phyloP scores from a whole-genome alignment of 2,888 invertebrate genomes.

The Ellobium chinense region DNA sequence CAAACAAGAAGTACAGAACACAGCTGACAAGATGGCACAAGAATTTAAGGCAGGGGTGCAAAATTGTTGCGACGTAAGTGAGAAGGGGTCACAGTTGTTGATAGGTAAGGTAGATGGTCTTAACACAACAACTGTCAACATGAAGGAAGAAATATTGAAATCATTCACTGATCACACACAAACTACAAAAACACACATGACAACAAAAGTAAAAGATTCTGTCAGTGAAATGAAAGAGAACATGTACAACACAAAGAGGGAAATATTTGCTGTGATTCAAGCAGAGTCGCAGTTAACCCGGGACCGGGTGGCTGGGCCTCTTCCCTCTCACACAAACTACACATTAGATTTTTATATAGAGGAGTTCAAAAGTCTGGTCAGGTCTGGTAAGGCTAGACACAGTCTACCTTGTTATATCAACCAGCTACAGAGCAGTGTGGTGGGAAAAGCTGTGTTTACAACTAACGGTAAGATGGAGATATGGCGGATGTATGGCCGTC shows the following conservation, averaged over 20 bases:
- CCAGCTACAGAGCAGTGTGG: neutral
- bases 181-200: too few species aligned
- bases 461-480: neutral
- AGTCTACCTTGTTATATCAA: neutral
- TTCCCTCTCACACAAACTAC: neutral
- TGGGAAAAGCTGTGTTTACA: neutral
- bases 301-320: neutral
- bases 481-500: neutral
- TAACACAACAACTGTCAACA: too few species aligned
- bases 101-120: too few species aligned
- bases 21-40: too few species aligned
- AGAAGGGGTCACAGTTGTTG: too few species aligned
- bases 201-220: too few species aligned
- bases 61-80: too few species aligned
- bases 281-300: neutral
- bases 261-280: neutral
- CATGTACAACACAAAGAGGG: neutral
- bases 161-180: too few species aligned
- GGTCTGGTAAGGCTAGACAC: neutral
- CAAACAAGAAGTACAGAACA: too few species aligned
- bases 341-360: neutral
- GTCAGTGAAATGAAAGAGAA: too few species aligned
- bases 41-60: too few species aligned
- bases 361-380: neutral
- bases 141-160: too few species aligned